Evolutionary conservation across 2,888 invertebrate genomes (phyloP).

Genomic region (Mechanitis mazaeus): DNA sequence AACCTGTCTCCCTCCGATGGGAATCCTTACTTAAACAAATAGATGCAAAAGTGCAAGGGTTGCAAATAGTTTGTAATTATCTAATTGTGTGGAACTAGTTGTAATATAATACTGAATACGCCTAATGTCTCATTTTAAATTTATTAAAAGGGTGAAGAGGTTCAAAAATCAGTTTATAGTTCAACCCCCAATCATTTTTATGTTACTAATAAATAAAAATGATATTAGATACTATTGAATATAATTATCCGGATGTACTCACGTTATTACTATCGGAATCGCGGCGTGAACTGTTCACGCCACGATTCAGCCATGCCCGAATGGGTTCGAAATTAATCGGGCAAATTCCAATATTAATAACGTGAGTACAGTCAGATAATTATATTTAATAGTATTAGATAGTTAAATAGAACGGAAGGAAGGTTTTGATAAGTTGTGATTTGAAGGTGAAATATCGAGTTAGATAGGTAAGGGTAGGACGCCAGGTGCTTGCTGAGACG

Average conservation of each 20-base stretch:
- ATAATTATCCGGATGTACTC: too few species aligned
- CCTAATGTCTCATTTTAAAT: constrained; percentile 30
- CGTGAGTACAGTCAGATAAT: too few species aligned
- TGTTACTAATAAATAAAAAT: background rate
- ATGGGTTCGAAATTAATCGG: too few species aligned
- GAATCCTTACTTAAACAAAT: constrained; percentile 46
- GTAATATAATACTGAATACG: constrained; percentile 37
- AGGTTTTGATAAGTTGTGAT: constrained; percentile 40
- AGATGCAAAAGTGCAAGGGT: constrained; percentile 66
- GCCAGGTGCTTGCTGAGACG: constrained; percentile 71
- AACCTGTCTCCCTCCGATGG: constrained; percentile 58
- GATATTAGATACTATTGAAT: background rate
- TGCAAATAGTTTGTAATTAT: constrained; percentile 57
- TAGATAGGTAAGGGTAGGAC: constrained; percentile 54
- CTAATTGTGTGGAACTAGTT: constrained; percentile 66
- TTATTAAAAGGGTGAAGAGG: constrained; percentile 9
- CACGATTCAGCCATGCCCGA: too few species aligned
- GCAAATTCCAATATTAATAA: too few species aligned
- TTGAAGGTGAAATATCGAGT: constrained; percentile 47
- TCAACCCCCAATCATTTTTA: background rate
- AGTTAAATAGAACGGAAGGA: constrained; percentile 42
- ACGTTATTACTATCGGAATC: too few species aligned
- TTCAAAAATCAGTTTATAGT: background rate
- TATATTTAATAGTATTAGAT: too few species aligned
- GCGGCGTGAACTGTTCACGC: too few species aligned